Evolutionary conservation across 2,113 vertebrate species (phyloP), one percentile per base, ranked within the genome.

Genomic region (Danionella cerebrum): DNA sequence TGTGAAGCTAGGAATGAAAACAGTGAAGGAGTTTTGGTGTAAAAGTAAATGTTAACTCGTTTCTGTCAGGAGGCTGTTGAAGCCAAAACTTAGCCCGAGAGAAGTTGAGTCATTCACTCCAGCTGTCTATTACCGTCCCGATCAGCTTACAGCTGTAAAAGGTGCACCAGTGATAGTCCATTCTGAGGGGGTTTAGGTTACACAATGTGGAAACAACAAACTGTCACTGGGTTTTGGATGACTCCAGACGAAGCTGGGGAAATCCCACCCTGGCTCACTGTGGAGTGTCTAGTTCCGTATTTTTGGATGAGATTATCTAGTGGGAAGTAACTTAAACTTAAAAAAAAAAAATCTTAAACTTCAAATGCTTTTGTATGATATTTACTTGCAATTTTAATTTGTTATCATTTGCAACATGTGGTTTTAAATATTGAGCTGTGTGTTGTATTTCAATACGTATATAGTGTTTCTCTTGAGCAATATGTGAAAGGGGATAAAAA

Each of bases 181-280:
- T 41, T 63, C 68, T 38, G 41, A 31, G 22, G 63, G 70, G 60
- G 45, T 65, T 69, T 69, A 60, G 51, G 33, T 70, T 66, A 55
- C 66, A 57, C n/a, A 35, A 24, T 25, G 55, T 21, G 50, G 35
- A 38, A 45, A 52, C 25, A 54, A 44, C 47, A 66, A 63, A 73
- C 64, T 68, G 55, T 51, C 54, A 51, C 65, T 42, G 42, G 38
- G 53, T 44, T 59, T 47, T 27, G 13, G 54, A 48, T n/a, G 48
- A 47, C 45, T 50, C 41, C 51, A 7, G 64, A 54, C 10, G 54
- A 27, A 29, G 42, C 54, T 25, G 54, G 67, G 47, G 54, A 69
- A 59, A 50, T 60, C 33, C 67, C 35, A 48, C 21, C 44, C 33
- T 6, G 42, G 60, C 27, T 35, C 60, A 48, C 29, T 60, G 58